Base-by-base conservation (phyloP, 2,113 vertebrate genomes). In the Tetrax tetrax region DNA sequence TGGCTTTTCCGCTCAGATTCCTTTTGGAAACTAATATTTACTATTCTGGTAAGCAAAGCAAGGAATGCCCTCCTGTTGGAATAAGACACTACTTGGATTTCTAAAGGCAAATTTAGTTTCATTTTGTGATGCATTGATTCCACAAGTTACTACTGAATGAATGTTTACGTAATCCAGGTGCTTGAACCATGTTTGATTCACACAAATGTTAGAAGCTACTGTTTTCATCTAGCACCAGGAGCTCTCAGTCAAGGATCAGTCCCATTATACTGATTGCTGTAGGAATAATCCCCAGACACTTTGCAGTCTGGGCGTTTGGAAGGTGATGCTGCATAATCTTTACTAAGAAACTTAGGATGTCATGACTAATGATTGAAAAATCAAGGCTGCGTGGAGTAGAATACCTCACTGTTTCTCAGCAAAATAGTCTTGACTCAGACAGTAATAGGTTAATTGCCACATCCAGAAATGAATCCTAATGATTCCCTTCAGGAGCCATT, bases 381-480 rank as follows among this genome's bases (percentile, higher is more conserved):
- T 75, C 18, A 70, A 56, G 90, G 38, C 43, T 71, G 29, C 2
- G 0, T 37, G 35, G 63, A 63, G 14, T 74, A 75, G 27, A 78
- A 31, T 59, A 33, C 33, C 56, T 89, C 50, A 56, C 21, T 84
- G 53, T 33, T 96, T 50, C 70, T 78, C 57, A 87, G 41, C 33
- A 89, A 83, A 92, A 12, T n/a, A 80, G 31, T 74, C 43, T 81
- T 91, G 75, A 65, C 51, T 81, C n/a, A 82, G 65, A 78, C 75
- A 78, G 25, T 88, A 87, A 79, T 84, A 95, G 83, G 83, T 96
- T 96, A 97, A 96, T 95, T 87, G 60, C 48, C 87, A 79, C 72
- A 95, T 91, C 38, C 85, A 80, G 61, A 93, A 90, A 66, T 78
- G 45, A 96, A 86, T 92, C 71, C 33, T 89, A 78, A 96, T 96